Conservation (phyloP, 2,888 invertebrate species). For the Vandiemenella viatica region DNA sequence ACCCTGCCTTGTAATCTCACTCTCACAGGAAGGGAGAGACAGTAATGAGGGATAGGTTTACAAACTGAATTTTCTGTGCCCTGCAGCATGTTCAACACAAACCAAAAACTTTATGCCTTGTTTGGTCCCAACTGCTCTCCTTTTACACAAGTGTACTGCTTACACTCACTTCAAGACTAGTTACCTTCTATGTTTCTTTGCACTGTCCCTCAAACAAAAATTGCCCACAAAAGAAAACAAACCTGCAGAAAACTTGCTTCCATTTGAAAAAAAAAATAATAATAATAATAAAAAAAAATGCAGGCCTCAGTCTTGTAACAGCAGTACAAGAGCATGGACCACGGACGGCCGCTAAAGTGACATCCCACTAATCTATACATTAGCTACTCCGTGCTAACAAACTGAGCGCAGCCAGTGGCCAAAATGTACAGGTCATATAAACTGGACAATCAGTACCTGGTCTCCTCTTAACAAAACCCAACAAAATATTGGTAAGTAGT, state of each 20-base stretch:
- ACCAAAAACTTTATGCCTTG: constrained; percentile 4
- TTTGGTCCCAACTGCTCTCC: constrained; percentile 11
- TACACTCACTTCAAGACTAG: neutral
- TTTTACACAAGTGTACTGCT: constrained; percentile 5
- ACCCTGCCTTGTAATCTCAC: constrained; percentile 3
- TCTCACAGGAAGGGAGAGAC: neutral
- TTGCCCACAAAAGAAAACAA: no score
- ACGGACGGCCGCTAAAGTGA: neutral
- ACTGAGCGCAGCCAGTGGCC: neutral
- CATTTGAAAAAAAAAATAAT: no score
- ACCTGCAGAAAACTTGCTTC: no score
- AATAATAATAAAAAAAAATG: neutral
- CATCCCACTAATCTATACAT: constrained; percentile 1
- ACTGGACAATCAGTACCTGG: constrained; percentile 9
- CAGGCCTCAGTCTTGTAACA: constrained; percentile 1
- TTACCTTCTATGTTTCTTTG: neutral
- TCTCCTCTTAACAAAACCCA: constrained; percentile 8
- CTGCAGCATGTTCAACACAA: constrained; percentile 6
- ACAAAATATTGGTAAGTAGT: constrained; percentile 11
- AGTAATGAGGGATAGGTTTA: neutral
- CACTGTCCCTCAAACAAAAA: no score
- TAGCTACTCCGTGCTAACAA: constrained; percentile 1
- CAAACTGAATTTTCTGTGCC: neutral
- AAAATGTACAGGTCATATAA: constrained; percentile 10
- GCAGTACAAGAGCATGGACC: neutral